Base-by-base conservation (phyloP, 2,888 invertebrate genomes). In the Cephus spinipes region DNA sequence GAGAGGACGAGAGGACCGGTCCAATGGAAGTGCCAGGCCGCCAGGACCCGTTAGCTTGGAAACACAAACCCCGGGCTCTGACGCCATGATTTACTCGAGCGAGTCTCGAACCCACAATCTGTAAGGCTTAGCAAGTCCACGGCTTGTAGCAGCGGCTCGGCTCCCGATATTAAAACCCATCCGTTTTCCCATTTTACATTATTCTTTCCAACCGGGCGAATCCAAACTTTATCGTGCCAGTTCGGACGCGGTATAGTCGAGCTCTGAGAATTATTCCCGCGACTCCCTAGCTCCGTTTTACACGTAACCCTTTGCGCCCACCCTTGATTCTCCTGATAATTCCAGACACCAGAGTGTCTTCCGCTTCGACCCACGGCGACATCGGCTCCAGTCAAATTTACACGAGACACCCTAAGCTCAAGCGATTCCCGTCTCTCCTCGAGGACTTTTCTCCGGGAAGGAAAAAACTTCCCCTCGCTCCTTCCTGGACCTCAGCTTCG, bases 101-200 rank as follows among this genome's bases (percentile, higher is more conserved):
- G 85, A 87, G 89, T 87, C 88, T 86, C 86, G 86, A 86, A 87
- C 86, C 87, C 85, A 87, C 89, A 88, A 90, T 91, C 90, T 90
- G 87, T 88, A 88, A 89, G 87, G 88, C 89, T 90, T 90, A 89
- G 85, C 88, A 87, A 86, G 86, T 86, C 86, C 86, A 84, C 85
- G 83, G 83, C 76, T 81, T 76, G 75, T 40, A 40, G 40, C 40
- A 40, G 40, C 84, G 86, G 69, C 30, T 69, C 69, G 69, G 31
- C 80, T 82, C 83, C 83, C 84, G 85, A 89, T 89, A 89, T 90
- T 89, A 88, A 89, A 89, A 89, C 86, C 87, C 87, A 89, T 88
- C 86, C 86, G 84, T 89, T 90, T 86, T 81, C 81, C 69, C 36
- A 76, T 75, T 81, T 32, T 36, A 79, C 69, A 79, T 79, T 76